Base-by-base conservation (phyloP, 1,140 invertebrate species). In the Drosophila bipectinata region DNA sequence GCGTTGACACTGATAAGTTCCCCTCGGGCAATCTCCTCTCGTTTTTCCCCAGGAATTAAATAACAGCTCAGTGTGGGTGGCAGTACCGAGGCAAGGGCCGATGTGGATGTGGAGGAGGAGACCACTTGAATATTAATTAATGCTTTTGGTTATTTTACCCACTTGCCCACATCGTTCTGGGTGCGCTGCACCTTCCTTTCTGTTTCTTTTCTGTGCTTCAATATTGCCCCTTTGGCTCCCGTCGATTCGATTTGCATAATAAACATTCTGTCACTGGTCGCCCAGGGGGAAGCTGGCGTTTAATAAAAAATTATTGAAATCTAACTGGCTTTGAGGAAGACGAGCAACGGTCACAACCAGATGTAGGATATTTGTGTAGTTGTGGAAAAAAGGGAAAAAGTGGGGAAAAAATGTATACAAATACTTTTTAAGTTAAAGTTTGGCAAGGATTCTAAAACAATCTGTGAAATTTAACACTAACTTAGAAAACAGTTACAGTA, bases 1-100 rank as follows among this genome's bases (percentile, higher is more conserved):
- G 81, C 79, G 83, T 87, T 87, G 83, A 87, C 83, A 87, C 83
- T 87, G 83, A 87, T 87, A 87, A 87, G 83, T 88, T 87, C 73
- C 83, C 83, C 83, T 51, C 53, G 78, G 76, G 83, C 44, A 37
- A 66, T 52, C 14, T 21, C 37, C 54, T 41, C 14, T 37, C 28
- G 26, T 30, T 51, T 51, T 72, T 53, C 68, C 67, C 59, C 57
- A 64, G 26, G 63, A 87, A 77, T 87, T 74, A 81, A 81, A 84
- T 81, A 84, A 85, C 77, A 77, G 53, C 24, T 48, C 21, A 54
- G 67, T 45, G 54, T 15, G 45, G 7, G 14, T 44, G 41, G 24
- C 9, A 51, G 69, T 58, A 12, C 32, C n/a, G 26, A 9, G 9
- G 8, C 21, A 14, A 21, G 15, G 24, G 15, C 26, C 15, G 14